A percentile compares a stretch with the other conserved stretches of the same genome.
These are phyloP conservation scores for Eidolon helvum DNA, from an alignment of 2,113 vertebrate genomes.

Conservation along the genomic window DNA sequence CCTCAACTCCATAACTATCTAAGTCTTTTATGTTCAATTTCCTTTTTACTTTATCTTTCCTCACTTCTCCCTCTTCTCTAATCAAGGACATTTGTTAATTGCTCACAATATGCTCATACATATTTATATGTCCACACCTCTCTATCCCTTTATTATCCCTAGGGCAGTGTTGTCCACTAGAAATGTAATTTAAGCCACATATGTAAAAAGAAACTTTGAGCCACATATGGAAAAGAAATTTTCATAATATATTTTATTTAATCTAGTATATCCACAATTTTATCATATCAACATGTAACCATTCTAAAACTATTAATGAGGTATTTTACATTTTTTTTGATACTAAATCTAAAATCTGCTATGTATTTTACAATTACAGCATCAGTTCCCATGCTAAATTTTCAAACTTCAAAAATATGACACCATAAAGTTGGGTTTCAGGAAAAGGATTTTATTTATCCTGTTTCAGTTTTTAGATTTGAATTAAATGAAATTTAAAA, in stretches of 20 bases:
- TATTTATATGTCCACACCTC: conserved; percentile 20
- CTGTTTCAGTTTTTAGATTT: conserved; percentile 8
- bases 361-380: not conserved
- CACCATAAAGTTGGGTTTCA: not conserved
- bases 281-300: not conserved
- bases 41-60: not conserved
- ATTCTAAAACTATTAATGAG: not conserved
- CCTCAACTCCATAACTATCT: not conserved
- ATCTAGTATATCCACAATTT: not conserved
- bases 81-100: conserved; percentile 45
- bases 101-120: conserved; percentile 33
- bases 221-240: not conserved
- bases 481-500: not conserved
- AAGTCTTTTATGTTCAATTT: not conserved
- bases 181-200: not conserved
- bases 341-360: not conserved
- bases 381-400: not conserved
- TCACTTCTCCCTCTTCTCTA: conserved; percentile 37
- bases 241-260: conserved; percentile 30
- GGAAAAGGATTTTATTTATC: not conserved
- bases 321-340: not conserved
- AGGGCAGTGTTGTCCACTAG: not conserved
- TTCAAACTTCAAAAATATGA: not conserved
- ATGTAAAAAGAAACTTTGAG: not conserved
- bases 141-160: not conserved